phyloP scores from a whole-genome alignment of 2,888 invertebrate species.

The Micoletzkya japonica region DNA sequence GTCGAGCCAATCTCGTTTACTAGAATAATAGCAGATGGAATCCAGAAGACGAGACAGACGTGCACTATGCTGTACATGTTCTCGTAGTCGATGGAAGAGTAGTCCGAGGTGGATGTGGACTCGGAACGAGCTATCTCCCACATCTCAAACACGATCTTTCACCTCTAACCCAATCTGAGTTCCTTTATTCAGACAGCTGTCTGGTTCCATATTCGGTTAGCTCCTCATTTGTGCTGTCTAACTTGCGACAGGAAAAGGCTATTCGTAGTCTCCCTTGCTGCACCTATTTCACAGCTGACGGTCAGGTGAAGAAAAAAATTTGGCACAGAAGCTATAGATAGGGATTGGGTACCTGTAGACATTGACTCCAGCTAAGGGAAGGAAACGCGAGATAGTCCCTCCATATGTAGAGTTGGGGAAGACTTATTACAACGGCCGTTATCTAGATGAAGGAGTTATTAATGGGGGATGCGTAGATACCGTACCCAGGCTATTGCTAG shows the following conservation, averaged over 20 bases:
- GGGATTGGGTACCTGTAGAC: slow-evolving; percentile 41
- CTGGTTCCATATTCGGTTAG: no score
- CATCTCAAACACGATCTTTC: slow-evolving; percentile 44
- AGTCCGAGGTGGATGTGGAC: slow-evolving; percentile 19
- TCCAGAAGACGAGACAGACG: slow-evolving; percentile 57
- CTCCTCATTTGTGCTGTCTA: no score
- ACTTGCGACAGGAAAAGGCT: no score
- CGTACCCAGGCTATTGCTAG: slow-evolving; percentile 25
- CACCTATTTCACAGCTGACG: no score
- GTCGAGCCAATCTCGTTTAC: slow-evolving; percentile 32
- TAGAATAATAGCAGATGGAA: slow-evolving; percentile 55
- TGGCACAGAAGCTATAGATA: no score
- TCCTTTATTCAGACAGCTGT: no score
- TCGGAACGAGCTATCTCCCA: slow-evolving; percentile 57
- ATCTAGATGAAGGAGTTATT: slow-evolving; percentile 39
- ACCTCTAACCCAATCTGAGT: no score
- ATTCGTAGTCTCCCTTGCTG: no score
- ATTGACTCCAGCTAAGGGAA: slow-evolving; percentile 59
- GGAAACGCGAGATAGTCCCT: slow-evolving; percentile 53
- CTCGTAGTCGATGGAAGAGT: slow-evolving; percentile 42
- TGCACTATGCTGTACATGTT: slow-evolving; percentile 54
- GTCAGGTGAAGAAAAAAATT: no score
- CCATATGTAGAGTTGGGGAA: slow-evolving; percentile 59
- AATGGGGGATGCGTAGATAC: background rate
- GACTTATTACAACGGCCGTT: slow-evolving; percentile 48